Evolutionary conservation across 2,888 invertebrate genomes (phyloP).

Genomic region (Steinernema scapterisci): DNA sequence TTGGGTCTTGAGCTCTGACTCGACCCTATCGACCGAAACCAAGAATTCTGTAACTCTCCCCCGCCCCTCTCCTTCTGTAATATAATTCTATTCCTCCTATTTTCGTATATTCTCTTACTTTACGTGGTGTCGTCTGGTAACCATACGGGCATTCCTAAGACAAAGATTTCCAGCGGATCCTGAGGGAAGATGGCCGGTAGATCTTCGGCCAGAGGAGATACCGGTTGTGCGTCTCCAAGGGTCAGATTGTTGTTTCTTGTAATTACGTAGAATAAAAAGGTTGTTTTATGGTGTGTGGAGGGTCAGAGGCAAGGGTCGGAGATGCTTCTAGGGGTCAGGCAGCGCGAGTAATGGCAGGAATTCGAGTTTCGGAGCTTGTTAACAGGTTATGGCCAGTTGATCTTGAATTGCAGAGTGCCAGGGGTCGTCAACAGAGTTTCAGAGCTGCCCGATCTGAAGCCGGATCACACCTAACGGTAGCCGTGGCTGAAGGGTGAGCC

Average conservation of each 20-base stretch:
- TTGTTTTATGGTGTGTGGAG: no score
- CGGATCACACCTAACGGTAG: no score
- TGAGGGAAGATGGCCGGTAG: no score
- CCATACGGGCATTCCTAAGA: slow-evolving; percentile 21
- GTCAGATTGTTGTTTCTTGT: background rate
- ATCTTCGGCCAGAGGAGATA: background rate
- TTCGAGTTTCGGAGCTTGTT: no score
- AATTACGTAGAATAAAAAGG: slow-evolving; percentile 12
- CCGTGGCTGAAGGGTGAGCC: no score
- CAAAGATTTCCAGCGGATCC: slow-evolving; percentile 9
- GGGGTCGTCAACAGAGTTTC: no score
- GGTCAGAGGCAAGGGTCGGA: no score
- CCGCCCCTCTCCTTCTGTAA: background rate
- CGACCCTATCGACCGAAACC: slow-evolving; percentile 4
- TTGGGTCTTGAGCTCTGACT: slow-evolving; percentile 5
- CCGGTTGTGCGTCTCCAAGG: background rate
- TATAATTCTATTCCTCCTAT: background rate
- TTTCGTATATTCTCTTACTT: background rate
- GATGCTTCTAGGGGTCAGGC: no score
- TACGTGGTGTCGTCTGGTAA: slow-evolving; percentile 24
- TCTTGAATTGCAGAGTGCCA: no score
- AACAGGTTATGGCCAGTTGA: no score
- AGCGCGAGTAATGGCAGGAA: no score
- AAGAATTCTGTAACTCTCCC: background rate
- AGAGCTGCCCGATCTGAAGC: no score